phyloP scores from a whole-genome alignment of 2,113 vertebrate species.

The Crocuta crocuta region DNA sequence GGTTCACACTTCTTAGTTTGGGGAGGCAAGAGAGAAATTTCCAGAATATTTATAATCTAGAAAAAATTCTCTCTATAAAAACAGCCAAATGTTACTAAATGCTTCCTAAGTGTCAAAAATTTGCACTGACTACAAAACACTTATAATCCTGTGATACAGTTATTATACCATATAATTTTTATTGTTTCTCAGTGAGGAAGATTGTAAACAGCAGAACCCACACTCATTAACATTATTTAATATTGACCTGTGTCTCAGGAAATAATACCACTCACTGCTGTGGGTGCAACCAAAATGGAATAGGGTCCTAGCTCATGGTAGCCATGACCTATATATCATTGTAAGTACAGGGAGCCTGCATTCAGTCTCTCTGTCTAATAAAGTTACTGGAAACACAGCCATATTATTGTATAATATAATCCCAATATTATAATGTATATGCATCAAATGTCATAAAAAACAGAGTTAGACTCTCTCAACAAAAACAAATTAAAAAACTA shows the following conservation, averaged over 20 bases:
- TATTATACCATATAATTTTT: background rate
- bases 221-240: background rate
- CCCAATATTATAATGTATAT: background rate
- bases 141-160: background rate
- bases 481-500: background rate
- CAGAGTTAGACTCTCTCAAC: background rate
- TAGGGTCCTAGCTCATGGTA: background rate
- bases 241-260: background rate
- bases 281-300: background rate
- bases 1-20: background rate
- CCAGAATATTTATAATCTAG: background rate
- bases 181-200: background rate
- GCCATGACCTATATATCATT: fast-evolving
- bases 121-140: background rate
- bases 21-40: background rate
- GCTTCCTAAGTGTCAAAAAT: background rate
- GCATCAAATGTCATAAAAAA: background rate
- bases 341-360: background rate
- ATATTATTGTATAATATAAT: background rate
- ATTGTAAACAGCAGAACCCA: background rate
- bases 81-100: background rate
- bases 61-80: background rate
- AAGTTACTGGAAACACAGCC: background rate
- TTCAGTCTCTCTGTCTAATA: background rate
- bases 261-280: background rate